Base-by-base conservation (phyloP, 1,140 invertebrate species). In the Campoletis sonorensis region DNA sequence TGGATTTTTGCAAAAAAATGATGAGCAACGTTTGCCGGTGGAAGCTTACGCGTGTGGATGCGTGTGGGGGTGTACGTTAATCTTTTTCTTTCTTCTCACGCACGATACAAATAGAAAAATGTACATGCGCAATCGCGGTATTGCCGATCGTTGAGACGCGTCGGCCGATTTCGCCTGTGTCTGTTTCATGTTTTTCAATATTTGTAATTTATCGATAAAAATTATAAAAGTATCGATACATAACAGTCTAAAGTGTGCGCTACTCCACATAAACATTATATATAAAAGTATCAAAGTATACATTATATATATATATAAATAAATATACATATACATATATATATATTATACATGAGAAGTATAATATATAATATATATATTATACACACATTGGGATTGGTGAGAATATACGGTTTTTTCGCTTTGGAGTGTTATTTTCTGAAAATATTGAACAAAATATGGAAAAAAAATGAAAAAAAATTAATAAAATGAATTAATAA, bases 371-470 rank as follows among this genome's bases (percentile, higher is more conserved):
- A 90, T 82, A 85, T 89, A 90, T 90, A 90, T 90, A 90, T 90
- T 90, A 89, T 90, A 90, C 88, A 91, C 85, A 89, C 87, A 91
- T 90, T 91, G 88, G 89, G 89, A 90, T 91, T 90, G 91, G 89
- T 92, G 89, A 92, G 86, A 91, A 92, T 91, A 91, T 88, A 89
- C 88, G 88, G 90, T 92, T 92, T 92, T 91, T 92, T 92, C 91
- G 91, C 91, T 92, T 92, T 92, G 91, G 91, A 92, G 92, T 92
- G 91, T 92, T 92, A 92, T 92, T 92, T 92, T 92, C 91, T 92
- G 91, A 92, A 91, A 92, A 92, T 92, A 92, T 92, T 92, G 89
- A 92, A 91, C 89, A 91, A 92, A 91, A 92, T 92, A 90, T 91
- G 89, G 89, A 67, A 67, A 67, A 33, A 33, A 58, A 58, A 58